Evolutionary conservation across 2,113 vertebrate species (phyloP).

Genomic region (Xiphophorus hellerii): DNA sequence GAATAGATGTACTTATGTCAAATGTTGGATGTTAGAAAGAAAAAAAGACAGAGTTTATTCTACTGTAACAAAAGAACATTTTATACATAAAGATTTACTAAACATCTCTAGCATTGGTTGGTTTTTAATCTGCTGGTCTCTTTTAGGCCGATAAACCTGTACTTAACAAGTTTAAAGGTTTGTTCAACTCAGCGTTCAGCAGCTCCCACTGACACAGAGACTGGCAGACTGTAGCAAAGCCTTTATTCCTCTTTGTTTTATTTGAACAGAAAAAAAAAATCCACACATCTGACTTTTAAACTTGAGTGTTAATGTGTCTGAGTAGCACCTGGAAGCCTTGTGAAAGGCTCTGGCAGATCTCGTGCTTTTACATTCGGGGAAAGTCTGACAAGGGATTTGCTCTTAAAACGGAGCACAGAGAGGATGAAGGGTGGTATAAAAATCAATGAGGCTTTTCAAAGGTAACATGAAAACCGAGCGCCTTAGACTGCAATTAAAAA

Average conservation of each 20-base stretch:
- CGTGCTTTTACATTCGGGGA: slow-evolving; percentile 64
- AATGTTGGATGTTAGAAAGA: not conserved
- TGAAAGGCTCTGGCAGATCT: slow-evolving; percentile 68
- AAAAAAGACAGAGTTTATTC: not conserved
- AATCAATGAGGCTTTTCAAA: slow-evolving; percentile 80
- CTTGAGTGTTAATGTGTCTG: slow-evolving; percentile 54
- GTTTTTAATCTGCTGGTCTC: not conserved
- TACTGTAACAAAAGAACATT: not conserved
- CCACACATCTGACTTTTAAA: slow-evolving; percentile 26
- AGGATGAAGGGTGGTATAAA: slow-evolving; percentile 72
- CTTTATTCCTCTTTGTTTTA: slow-evolving; percentile 21
- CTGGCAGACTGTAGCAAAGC: slow-evolving; percentile 8
- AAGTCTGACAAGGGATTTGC: slow-evolving; percentile 67
- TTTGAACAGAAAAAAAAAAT: slow-evolving; percentile 22
- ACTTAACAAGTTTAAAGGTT: not conserved
- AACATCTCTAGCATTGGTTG: not conserved
- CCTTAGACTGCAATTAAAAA: slow-evolving; percentile 75
- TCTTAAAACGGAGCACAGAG: slow-evolving; percentile 62
- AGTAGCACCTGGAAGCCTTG: slow-evolving; percentile 61
- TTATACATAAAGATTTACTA: not conserved
- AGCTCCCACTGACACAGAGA: slow-evolving; percentile 4
- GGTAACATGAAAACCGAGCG: slow-evolving; percentile 71
- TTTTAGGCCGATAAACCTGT: not conserved
- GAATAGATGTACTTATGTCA: too few species aligned
- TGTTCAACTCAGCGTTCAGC: not conserved